Base-by-base conservation (phyloP, 2,797 vertebrate genomes). In the Potorous gilbertii region DNA sequence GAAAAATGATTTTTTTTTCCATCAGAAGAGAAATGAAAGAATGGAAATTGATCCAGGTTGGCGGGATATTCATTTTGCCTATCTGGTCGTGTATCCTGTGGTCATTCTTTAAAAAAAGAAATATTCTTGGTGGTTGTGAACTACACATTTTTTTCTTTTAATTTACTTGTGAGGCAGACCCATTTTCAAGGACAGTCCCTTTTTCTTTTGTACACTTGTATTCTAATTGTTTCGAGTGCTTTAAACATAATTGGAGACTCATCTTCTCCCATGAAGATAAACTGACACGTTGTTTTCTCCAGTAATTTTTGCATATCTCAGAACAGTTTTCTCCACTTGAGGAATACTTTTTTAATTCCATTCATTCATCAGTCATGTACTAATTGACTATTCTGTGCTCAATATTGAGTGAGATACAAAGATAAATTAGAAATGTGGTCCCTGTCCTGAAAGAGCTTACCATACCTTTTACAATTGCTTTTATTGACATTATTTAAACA, bases 1-100 rank as follows among this genome's bases (percentile, higher is more conserved):
- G 90, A 94, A 94, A 14, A 55, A 62, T 57, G 55, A 46, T 50
- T 29, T 59, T 74, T 94, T 57, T 74, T 90, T 90, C 94, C 87
- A 0, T 0, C 62, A 9, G 91, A 66, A 90, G 55, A 66, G 66
- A 95, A 97, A 81, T 29, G 50, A 52, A n/a, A 31, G 46, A 34
- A 96, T n/a, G 55, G 91, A 81, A 11, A 89, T 46, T 90, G 6
- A 59, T 94, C 34, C 29, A 56, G 55, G 24, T 66, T 87, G 81
- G 55, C 95, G 3, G 0, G 0, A 31, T 91, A 16, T 54, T 34
- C 50, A 89, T 92, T 12, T 52, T 93, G 28, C 87, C 97, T 95
- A 57, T 92, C 18, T 96, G 91, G 54, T 50, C 34, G 34, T 96
- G 66, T 95, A 62, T 97, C 91, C 94, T 94, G 52, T 66, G 12